phyloP scores from a whole-genome alignment of 1,140 invertebrate species.

The Oryctes rhinoceros region DNA sequence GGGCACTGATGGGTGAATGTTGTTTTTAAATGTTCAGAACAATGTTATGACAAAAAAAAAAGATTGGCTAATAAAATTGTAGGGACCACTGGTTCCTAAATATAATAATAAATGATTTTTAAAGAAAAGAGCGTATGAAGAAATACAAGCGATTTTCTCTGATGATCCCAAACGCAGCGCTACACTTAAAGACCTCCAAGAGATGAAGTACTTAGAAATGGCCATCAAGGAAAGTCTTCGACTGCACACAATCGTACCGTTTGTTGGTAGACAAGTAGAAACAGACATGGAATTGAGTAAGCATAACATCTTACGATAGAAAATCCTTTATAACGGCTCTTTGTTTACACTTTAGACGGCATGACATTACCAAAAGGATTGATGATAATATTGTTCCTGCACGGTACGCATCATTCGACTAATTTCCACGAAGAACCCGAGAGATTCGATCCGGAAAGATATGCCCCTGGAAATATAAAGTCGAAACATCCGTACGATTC shows the following conservation, averaged over 20 bases:
- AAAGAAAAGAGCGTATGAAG: constrained; percentile 70
- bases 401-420: constrained; percentile 73
- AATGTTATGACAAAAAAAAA: too few relatives aligned
- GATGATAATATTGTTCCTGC: constrained; percentile 63
- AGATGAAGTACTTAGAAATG: constrained; percentile 78
- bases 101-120: constrained; percentile 14
- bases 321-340: too few relatives aligned
- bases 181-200: constrained; percentile 69
- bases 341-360: constrained; percentile 55
- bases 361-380: constrained; percentile 63
- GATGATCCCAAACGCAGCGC: constrained; percentile 61
- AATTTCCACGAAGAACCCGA: constrained; percentile 75
- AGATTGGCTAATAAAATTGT: too few relatives aligned
- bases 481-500: constrained; percentile 65
- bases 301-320: background rate
- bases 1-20: too few relatives aligned
- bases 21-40: too few relatives aligned
- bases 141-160: constrained; percentile 71
- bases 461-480: constrained; percentile 69
- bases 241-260: constrained; percentile 77
- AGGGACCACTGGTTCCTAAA: too few relatives aligned
- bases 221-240: constrained; percentile 75
- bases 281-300: constrained; percentile 61
- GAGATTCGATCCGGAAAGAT: constrained; percentile 80
- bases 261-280: constrained; percentile 69